Percentiles rank a stretch among this genome's conserved stretches.
Evolutionary conservation across 2,888 invertebrate species (phyloP).

Genomic region (Plusia festucae): DNA sequence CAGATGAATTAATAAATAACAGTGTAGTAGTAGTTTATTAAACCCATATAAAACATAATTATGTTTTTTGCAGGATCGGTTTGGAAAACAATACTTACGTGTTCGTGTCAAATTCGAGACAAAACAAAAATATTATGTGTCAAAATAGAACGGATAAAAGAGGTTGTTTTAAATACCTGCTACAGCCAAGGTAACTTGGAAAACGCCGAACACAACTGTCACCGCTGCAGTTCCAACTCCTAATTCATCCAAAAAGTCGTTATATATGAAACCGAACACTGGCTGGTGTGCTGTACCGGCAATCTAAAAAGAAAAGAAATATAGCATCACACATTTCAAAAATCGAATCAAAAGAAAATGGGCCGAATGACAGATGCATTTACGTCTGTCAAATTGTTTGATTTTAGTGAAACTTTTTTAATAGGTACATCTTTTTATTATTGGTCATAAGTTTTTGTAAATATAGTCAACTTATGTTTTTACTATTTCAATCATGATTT

Average conservation of each 20-base stretch:
- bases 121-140: background rate
- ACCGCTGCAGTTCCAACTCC: slow-evolving; percentile 89
- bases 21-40: no score
- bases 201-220: slow-evolving; percentile 88
- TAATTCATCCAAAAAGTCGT: slow-evolving; percentile 87
- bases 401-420: no score
- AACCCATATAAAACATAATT: no score
- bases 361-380: background rate
- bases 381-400: background rate
- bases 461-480: no score
- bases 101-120: background rate
- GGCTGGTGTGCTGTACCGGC: slow-evolving; percentile 88
- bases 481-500: no score
- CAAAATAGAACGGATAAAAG: background rate
- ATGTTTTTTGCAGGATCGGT: no score
- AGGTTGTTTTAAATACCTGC: slow-evolving; percentile 78
- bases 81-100: no score
- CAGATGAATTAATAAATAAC: no score
- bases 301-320: slow-evolving; percentile 74
- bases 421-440: no score
- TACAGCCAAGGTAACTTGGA: slow-evolving; percentile 88
- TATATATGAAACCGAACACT: slow-evolving; percentile 89
- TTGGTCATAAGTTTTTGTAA: no score
- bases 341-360: background rate
- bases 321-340: slow-evolving; percentile 10